Percentiles rank a stretch among this genome's conserved stretches.
phyloP scores from a whole-genome alignment of 2,888 invertebrate genomes.

The Drosophila cracens region DNA sequence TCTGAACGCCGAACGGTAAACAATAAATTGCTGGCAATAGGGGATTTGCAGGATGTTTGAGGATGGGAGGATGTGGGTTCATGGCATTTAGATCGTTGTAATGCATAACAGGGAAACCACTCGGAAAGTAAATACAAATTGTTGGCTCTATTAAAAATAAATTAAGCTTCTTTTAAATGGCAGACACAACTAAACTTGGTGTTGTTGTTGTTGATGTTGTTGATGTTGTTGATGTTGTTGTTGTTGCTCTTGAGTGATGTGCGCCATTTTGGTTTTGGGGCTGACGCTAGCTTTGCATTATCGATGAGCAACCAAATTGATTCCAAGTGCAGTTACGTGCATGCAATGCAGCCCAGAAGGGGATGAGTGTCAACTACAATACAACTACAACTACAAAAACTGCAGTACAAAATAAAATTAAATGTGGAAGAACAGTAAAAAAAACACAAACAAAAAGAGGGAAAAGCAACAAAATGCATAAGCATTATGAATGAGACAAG shows the following conservation, averaged over 20 bases:
- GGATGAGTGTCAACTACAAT: not conserved
- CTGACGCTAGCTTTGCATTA: constrained; percentile 65
- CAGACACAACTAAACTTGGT: constrained; percentile 19
- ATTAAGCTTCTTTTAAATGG: constrained; percentile 65
- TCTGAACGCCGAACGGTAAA: constrained; percentile 27
- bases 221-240: constrained; percentile 12
- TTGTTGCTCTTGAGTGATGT: constrained; percentile 54
- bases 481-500: constrained; percentile 63
- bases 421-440: not conserved
- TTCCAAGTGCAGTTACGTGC: constrained; percentile 77
- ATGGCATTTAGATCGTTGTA: constrained; percentile 6
- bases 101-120: constrained; percentile 47
- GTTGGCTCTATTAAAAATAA: constrained; percentile 72
- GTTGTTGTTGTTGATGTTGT: constrained; percentile 6
- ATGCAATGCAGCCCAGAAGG: constrained; percentile 41
- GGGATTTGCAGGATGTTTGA: not conserved
- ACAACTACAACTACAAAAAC: not conserved
- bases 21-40: constrained; percentile 9
- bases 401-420: not conserved
- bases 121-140: constrained; percentile 72
- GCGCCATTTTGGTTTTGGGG: constrained; percentile 71
- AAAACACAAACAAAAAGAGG: not conserved
- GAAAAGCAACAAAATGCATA: constrained; percentile 32
- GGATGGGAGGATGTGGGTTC: not conserved
- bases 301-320: constrained; percentile 76